These are phyloP conservation scores for Scaptomyza reducta DNA, from an alignment of 2,888 invertebrate genomes.

Conservation along the genomic window DNA sequence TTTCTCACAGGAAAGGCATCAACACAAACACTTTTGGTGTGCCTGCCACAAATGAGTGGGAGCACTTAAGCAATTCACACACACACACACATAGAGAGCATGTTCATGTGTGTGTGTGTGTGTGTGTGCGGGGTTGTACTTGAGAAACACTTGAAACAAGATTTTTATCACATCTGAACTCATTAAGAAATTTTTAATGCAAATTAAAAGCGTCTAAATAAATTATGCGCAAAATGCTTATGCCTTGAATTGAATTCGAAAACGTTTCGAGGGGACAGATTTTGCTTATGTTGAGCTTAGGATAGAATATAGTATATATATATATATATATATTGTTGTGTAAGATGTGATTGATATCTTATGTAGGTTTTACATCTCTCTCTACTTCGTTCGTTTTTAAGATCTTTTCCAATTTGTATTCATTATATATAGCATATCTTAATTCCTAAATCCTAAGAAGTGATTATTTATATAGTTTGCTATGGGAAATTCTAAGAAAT, in stretches of 20 bases:
- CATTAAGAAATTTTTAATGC: slow-evolving; percentile 74
- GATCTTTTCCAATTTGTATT: too few relatives aligned
- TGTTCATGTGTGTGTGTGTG: background rate
- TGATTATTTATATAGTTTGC: too few relatives aligned
- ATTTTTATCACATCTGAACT: slow-evolving; percentile 71
- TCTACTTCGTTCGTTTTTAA: too few relatives aligned
- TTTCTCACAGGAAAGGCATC: slow-evolving; percentile 84
- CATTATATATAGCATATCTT: too few relatives aligned
- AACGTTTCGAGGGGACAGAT: background rate
- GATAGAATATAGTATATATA: background rate
- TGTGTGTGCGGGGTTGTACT: slow-evolving; percentile 30
- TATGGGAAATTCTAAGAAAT: too few relatives aligned
- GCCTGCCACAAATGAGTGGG: slow-evolving; percentile 41
- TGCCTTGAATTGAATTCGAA: slow-evolving; percentile 45
- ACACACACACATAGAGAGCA: slow-evolving; percentile 23
- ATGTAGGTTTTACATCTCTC: too few relatives aligned
- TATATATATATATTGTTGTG: too few relatives aligned
- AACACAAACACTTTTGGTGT: slow-evolving; percentile 83
- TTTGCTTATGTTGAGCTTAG: slow-evolving; percentile 1
- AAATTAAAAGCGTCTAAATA: slow-evolving; percentile 78
- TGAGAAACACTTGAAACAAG: slow-evolving; percentile 49
- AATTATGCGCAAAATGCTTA: slow-evolving; percentile 62
- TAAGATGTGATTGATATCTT: too few relatives aligned
- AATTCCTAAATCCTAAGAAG: too few relatives aligned
- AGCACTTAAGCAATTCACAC: slow-evolving; percentile 56